Evolutionary conservation across 2,888 invertebrate genomes (phyloP).

Genomic region (Chymomyza procnemis): DNA sequence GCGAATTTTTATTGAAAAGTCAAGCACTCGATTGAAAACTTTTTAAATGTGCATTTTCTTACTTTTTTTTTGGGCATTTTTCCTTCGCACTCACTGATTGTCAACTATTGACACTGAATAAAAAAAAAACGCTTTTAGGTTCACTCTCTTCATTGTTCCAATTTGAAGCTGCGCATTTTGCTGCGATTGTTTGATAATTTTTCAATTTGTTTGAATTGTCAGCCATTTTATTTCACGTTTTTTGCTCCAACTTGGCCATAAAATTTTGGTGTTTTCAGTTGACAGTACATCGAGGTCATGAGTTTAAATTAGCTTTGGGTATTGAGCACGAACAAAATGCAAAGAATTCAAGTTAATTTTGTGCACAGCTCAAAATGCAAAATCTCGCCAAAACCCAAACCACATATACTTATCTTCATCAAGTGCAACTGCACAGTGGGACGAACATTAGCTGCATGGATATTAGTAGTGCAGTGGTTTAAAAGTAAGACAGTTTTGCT

Average conservation of each 20-base stretch:
- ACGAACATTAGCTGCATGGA: too few species aligned
- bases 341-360: slow-evolving; percentile 1
- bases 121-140: slow-evolving; percentile 4
- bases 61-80: neutral
- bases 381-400: neutral
- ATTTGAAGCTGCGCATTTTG: slow-evolving; percentile 41
- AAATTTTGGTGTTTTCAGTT: neutral
- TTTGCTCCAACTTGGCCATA: neutral
- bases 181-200: slow-evolving; percentile 58
- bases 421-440: neutral
- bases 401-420: neutral
- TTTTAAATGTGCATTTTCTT: neutral
- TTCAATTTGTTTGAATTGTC: slow-evolving; percentile 47
- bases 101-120: slow-evolving; percentile 29
- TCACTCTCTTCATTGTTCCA: slow-evolving; percentile 59
- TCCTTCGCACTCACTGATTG: neutral
- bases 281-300: neutral
- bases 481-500: too few species aligned
- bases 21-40: slow-evolving; percentile 12
- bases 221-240: slow-evolving; percentile 37
- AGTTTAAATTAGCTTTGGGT: neutral
- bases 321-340: neutral
- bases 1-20: slow-evolving; percentile 42
- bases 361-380: neutral
- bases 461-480: too few species aligned